phyloP scores from a whole-genome alignment of 2,113 vertebrate genomes.

The Callaeas wilsoni region DNA sequence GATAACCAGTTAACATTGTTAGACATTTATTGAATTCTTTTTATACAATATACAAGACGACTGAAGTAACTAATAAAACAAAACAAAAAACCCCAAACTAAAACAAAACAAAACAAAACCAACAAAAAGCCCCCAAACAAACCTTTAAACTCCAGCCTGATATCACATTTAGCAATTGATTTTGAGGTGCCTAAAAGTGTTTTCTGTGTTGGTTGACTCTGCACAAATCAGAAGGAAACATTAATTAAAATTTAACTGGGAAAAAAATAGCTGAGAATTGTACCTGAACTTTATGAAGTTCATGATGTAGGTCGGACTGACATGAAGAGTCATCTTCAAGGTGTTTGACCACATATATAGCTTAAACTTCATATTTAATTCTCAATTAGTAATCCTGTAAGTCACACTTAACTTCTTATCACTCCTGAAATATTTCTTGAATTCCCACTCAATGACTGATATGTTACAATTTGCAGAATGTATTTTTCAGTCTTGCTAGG shows the following conservation, averaged over 20 bases:
- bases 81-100: rapidly evolving
- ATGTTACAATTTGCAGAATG: background rate
- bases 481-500: background rate
- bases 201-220: background rate
- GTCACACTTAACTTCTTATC: background rate
- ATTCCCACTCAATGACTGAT: background rate
- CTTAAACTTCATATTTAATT: background rate
- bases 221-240: background rate
- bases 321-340: background rate
- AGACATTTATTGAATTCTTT: background rate
- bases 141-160: background rate
- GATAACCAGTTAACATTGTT: background rate
- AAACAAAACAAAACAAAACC: background rate
- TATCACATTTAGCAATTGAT: background rate
- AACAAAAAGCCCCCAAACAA: background rate
- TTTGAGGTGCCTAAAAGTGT: background rate
- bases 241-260: background rate
- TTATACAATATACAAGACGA: background rate
- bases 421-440: background rate
- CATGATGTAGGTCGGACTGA: background rate
- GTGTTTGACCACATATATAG: background rate
- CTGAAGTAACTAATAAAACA: background rate
- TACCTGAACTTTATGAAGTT: background rate
- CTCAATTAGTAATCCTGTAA: background rate
- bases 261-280: background rate